Base-by-base conservation (phyloP, 2,113 vertebrate species). In the Lagopus muta region DNA sequence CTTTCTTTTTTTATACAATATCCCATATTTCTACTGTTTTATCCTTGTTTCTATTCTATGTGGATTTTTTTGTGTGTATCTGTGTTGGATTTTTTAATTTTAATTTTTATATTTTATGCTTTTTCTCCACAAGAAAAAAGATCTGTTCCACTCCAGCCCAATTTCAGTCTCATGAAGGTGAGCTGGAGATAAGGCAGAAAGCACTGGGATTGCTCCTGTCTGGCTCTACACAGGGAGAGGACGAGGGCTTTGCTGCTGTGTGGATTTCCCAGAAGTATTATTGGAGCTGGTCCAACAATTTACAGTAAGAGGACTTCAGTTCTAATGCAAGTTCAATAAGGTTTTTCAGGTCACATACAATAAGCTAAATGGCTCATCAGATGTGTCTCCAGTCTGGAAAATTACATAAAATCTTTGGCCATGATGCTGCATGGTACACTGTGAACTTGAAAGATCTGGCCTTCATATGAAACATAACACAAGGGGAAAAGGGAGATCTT, bases 291-390 rank as follows among this genome's bases (percentile, higher is more conserved):
- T 93, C 92, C 95, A 96, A 82, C 34, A 72, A 22, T 65, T 96
- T 96, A 96, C 90, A 90, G 95, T 90, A 95, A 95, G 91, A 88
- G 55, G 69, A 65, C 65, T 83, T 61, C 69, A 93, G 76, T 69
- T 93, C 21, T 81, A 95, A 93, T 77, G 47, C 42, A 83, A 72
- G 57, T 86, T 90, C 86, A 96, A 43, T 28, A 93, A 83, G 76
- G 69, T 77, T 81, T 86, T 90, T 74, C n/a, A 47, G 64, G 47
- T 55, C 65, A 86, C 57, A 20, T 83, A 40, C 30, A 67, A 42
- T 57, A 92, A 65, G 25, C 21, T 81, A 73, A 75, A 13, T 38
- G 22, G 18, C 57, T 86, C 80, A 34, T 74, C 72, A 77, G 50
- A 67, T 57, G 11, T 77, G 38, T 52, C 24, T 86, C 79, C 69